phyloP scores from a whole-genome alignment of 2,888 invertebrate species.

The Pseudeuparius sepicola region DNA sequence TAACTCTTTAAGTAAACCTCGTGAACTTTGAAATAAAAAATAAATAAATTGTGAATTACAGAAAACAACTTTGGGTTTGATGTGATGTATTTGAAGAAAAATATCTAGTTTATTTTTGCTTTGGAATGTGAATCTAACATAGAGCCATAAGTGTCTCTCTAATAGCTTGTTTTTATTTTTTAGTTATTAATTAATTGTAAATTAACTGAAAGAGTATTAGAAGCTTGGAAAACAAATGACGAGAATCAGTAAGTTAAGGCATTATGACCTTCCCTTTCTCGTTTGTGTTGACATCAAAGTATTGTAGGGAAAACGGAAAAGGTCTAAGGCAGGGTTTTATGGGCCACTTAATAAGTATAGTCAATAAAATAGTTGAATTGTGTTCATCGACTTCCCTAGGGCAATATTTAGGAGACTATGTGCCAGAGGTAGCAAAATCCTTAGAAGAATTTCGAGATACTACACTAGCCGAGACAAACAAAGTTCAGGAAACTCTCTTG shows the following conservation, averaged over 20 bases:
- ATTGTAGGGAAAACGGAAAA: conserved; percentile 41
- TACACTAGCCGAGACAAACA: conserved; percentile 34
- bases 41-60: too few species aligned
- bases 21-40: too few species aligned
- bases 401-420: conserved; percentile 43
- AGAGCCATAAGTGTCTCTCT: neutral
- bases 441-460: conserved; percentile 35
- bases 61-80: too few species aligned
- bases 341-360: conserved; percentile 56
- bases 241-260: conserved; percentile 63
- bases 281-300: too few species aligned
- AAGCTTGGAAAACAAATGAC: conserved; percentile 72
- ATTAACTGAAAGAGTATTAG: conserved; percentile 68
- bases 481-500: conserved; percentile 33
- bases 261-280: too few species aligned
- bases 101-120: too few species aligned
- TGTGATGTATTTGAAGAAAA: too few species aligned
- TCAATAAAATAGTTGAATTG: conserved; percentile 45
- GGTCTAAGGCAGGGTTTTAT: conserved; percentile 53
- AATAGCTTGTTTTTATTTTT: conserved; percentile 24
- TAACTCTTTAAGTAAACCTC: too few species aligned
- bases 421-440: conserved; percentile 41
- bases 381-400: conserved; percentile 47
- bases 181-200: conserved; percentile 57
- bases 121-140: too few species aligned